Evolutionary conservation across 1,140 invertebrate species (phyloP).

Genomic region (Aphaenogaster ashmeadi): DNA sequence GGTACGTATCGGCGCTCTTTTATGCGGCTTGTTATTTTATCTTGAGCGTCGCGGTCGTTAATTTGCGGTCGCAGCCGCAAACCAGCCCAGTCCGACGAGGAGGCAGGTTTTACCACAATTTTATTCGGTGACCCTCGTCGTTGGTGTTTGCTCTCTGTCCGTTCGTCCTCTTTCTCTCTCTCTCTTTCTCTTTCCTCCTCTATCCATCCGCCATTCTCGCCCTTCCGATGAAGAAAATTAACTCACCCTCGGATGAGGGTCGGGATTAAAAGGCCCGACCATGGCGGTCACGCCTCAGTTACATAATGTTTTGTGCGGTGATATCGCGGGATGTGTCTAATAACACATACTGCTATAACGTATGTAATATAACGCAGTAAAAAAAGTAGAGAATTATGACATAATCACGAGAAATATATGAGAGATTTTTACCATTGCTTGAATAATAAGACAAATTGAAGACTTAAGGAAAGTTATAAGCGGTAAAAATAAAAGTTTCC

Average conservation of each 20-base stretch:
- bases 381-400: neutral
- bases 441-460: neutral
- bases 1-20: conserved; percentile 75
- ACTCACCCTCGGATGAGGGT: conserved; percentile 55
- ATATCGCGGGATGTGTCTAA: conserved; percentile 20
- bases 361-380: neutral
- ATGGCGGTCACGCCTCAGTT: conserved; percentile 34
- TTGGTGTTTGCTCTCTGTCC: conserved; percentile 61
- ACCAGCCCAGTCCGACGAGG: conserved; percentile 53
- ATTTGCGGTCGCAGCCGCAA: conserved; percentile 73
- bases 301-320: conserved; percentile 43
- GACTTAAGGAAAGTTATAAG: neutral
- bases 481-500: neutral
- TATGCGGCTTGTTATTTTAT: conserved; percentile 78
- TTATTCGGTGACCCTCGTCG: conserved; percentile 70
- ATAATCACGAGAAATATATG: neutral
- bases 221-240: conserved; percentile 64
- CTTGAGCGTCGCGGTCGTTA: conserved; percentile 75
- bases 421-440: neutral
- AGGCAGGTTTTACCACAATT: conserved; percentile 66
- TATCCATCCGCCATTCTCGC: neutral
- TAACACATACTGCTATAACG: neutral
- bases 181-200: conserved; percentile 23
- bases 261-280: conserved; percentile 56
- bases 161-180: conserved; percentile 25